A percentile compares a stretch with the other conserved stretches of the same genome.
Conservation (phyloP, 2,888 invertebrate genomes). For the Himalopsyche tibetana region DNA sequence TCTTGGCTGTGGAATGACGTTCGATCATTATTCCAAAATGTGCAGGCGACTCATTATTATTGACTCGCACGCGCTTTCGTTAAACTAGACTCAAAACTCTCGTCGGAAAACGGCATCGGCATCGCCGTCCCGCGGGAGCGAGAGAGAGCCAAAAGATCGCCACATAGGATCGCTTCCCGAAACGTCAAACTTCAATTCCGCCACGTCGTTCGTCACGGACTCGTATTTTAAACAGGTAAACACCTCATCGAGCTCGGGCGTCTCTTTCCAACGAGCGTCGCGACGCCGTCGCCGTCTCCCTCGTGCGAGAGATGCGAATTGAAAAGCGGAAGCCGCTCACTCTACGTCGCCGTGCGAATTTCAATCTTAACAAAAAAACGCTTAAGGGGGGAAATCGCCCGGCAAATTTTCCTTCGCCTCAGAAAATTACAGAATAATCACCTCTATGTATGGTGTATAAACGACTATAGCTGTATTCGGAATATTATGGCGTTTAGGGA, state of each 20-base stretch:
- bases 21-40: slow-evolving; percentile 15
- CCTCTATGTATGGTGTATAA: not conserved
- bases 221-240: slow-evolving; percentile 59
- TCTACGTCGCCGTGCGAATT: slow-evolving; percentile 21
- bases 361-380: slow-evolving; percentile 34
- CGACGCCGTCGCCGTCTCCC: slow-evolving; percentile 48
- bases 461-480: not conserved
- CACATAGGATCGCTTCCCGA: slow-evolving; percentile 56
- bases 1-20: slow-evolving; percentile 10
- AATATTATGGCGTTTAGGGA: not conserved
- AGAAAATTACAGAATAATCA: not conserved
- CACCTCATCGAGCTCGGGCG: slow-evolving; percentile 47
- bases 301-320: slow-evolving; percentile 29
- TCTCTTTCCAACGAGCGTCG: slow-evolving; percentile 44
- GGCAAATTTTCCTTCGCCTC: not conserved
- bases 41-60: slow-evolving; percentile 30
- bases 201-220: slow-evolving; percentile 55
- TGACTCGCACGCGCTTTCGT: slow-evolving; percentile 13
- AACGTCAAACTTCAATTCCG: slow-evolving; percentile 60
- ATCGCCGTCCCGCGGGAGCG: slow-evolving; percentile 9
- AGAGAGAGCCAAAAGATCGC: slow-evolving; percentile 48
- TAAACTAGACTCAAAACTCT: not conserved
- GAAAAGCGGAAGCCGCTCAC: slow-evolving; percentile 52
- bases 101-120: not conserved
- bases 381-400: slow-evolving; percentile 26